A percentile compares a stretch with the other conserved stretches of the same genome.
phyloP scores from a whole-genome alignment of 1,140 invertebrate genomes.

The Propsilocerus akamusi region DNA sequence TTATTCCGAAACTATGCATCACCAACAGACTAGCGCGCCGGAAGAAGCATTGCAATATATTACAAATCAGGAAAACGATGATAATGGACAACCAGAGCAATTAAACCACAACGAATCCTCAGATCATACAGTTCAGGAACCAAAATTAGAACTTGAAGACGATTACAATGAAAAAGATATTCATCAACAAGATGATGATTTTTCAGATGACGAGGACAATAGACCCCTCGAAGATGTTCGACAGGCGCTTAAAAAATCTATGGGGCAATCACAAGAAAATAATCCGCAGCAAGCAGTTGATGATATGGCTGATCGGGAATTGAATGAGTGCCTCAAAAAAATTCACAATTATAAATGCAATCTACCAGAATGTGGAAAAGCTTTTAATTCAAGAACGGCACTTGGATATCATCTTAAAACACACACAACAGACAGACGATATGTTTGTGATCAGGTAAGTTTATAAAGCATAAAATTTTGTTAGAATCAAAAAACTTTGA shows the following conservation, averaged over 20 bases:
- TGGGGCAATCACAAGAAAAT: slow-evolving; percentile 10
- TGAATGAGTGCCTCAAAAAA: slow-evolving; percentile 9
- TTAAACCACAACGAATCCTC: no score
- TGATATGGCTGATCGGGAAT: not conserved
- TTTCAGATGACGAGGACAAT: not conserved
- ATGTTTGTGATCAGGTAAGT: slow-evolving; percentile 42
- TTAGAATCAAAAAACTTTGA: no score
- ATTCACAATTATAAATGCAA: slow-evolving; percentile 27
- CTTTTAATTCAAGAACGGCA: slow-evolving; percentile 67
- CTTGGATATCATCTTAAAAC: slow-evolving; percentile 66
- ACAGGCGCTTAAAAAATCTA: not conserved
- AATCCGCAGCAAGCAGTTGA: no score
- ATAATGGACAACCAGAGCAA: no score
- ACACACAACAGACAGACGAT: slow-evolving; percentile 52
- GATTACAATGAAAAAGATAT: not conserved
- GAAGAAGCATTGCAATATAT: no score
- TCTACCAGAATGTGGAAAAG: slow-evolving; percentile 43
- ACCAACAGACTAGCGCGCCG: no score
- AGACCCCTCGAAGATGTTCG: not conserved
- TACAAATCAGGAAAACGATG: no score
- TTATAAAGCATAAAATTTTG: no score
- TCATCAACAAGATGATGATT: no score
- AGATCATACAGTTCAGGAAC: no score
- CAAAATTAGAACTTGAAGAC: not conserved
- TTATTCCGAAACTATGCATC: no score